Evolutionary conservation across 2,888 invertebrate genomes (phyloP), one percentile per base, ranked within the genome.

Genomic region (Azorinus chamasolen): DNA sequence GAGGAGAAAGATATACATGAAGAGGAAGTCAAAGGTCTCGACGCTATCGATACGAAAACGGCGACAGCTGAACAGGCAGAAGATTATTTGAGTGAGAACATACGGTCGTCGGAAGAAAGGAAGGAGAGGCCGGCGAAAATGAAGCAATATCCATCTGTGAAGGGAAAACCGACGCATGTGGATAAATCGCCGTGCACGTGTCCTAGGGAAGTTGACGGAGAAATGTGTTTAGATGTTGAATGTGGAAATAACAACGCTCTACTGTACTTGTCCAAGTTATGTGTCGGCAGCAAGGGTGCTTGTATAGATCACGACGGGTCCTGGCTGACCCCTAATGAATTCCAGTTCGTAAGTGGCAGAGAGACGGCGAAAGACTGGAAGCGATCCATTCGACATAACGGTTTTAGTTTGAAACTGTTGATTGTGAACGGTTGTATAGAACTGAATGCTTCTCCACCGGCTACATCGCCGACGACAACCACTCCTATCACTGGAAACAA

Each of bases 351-450:
- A 45, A 93, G 94, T 86, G 94, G 94, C n/a, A 82, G 94, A 54
- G 93, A 94, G 84, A 93, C 93, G 43, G 94, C 94, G 58, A 94
- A 94, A 86, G 94, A 94, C 83, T 93, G 93, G 93, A 93, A 94
- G 83, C 79, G 93, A 2, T 93, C 93, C 51, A 94, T 94, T 71
- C 89, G 94, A 46, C 94, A 94, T 81, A 91, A 93, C 69, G 94
- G 94, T 18, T 57, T 46, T 39, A 66, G 66, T 41, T 32, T 66
- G 18, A 66, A 66, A 66, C 50, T 66, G 32, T 27, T 66, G 1
- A 57, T 66, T 18, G 48, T 37, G 10, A 66, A 66, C 24, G 66
- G 66, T 12, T 39, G 57, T 1, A 46, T 66, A 20, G 32, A 45
- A 18, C 24, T 57, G 16, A 27, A 64, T 1, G 8, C 43, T n/a